Conservation (phyloP, 2,888 invertebrate species). For the Frankliniella fusca region DNA sequence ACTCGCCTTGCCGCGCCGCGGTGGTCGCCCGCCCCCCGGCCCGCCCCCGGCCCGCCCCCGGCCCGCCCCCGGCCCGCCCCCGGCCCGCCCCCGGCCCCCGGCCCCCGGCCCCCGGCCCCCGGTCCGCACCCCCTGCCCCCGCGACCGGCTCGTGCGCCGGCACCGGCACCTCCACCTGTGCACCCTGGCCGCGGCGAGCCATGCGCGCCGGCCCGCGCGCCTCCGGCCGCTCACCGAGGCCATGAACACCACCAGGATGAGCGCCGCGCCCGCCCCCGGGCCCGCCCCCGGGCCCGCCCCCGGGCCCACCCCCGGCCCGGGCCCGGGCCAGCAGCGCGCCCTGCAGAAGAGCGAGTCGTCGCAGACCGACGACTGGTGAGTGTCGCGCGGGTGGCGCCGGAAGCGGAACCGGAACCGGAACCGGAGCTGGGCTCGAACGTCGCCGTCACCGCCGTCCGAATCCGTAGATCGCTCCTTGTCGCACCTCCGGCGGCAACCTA, state of each 20-base stretch:
- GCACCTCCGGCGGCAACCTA: background rate
- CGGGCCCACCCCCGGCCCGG: background rate
- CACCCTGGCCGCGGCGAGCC: background rate
- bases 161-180: background rate
- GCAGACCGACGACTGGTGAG: background rate
- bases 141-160: background rate
- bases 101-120: background rate
- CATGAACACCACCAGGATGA: no score
- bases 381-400: background rate
- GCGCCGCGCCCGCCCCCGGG: background rate
- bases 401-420: background rate
- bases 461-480: background rate
- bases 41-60: background rate
- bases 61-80: background rate
- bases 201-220: background rate
- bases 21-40: background rate
- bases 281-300: background rate
- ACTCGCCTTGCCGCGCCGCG: background rate
- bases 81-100: background rate
- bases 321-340: background rate
- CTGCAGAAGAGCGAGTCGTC: background rate
- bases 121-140: background rate
- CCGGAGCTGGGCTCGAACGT: background rate
- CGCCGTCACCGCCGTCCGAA: background rate
- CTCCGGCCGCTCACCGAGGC: background rate